phyloP scores from a whole-genome alignment of 2,888 invertebrate genomes.

The Agelastica alni region DNA sequence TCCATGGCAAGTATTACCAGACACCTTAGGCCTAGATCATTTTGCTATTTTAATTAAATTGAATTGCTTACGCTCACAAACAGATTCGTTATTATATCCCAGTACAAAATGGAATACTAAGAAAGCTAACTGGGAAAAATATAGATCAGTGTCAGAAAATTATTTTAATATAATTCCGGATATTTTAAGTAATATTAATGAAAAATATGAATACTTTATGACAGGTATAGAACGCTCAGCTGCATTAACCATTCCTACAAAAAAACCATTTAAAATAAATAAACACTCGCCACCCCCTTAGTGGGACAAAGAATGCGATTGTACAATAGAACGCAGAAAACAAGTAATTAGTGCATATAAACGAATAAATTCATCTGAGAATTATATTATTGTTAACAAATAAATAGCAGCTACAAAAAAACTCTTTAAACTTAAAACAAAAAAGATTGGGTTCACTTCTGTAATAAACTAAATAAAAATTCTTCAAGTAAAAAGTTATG shows the following conservation, averaged over 20 bases:
- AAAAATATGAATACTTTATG: background rate
- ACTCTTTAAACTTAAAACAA: no score
- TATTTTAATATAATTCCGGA: background rate
- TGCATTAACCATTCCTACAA: background rate
- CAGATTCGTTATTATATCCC: background rate
- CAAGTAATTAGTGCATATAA: no score
- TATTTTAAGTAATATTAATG: no score
- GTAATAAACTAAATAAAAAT: background rate
- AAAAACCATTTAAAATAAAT: background rate
- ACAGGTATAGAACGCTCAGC: background rate
- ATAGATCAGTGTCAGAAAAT: background rate
- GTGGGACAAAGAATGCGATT: background rate
- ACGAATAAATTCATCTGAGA: no score
- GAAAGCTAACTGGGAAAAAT: background rate
- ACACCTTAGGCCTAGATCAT: no score
- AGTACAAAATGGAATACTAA: conserved; percentile 1
- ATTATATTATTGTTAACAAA: no score
- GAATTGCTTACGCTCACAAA: no score
- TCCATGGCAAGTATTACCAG: no score
- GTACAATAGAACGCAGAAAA: background rate
- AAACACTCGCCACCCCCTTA: background rate
- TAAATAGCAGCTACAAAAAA: no score
- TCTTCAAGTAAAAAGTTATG: background rate
- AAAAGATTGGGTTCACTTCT: background rate
- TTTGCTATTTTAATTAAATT: no score